Base-by-base conservation (phyloP, 2,888 invertebrate genomes). In the Drosophila robusta region DNA sequence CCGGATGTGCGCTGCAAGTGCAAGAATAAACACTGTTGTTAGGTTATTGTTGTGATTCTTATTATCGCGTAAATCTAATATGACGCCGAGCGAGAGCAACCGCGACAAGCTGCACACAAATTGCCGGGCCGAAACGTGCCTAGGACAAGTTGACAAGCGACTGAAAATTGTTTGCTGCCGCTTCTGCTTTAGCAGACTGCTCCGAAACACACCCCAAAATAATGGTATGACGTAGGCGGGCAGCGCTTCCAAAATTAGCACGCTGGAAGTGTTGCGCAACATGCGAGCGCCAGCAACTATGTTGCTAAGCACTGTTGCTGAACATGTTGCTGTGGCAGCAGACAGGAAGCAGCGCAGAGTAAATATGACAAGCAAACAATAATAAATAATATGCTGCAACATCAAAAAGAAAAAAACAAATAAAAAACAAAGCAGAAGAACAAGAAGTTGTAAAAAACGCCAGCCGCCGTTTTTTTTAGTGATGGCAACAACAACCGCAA, bases 1-100 rank as follows among this genome's bases (percentile, higher is more conserved):
- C 83, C 84, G 74, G 87, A 88, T 75, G 71, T 86, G 58, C 29
- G 54, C 85, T 85, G 89, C 69, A 85, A 87, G 71, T 78, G 74
- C 66, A 83, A 75, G 69, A 74, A 73, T 65, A 83, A 76, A 70
- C 88, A 78, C 65, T 55, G 61, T 56, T 68, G 45, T 66, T 79
- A 73, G 69, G 64, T 63, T 67, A 58, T 71, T 65, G 39, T n/a
- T 54, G 58, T 44, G 36, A 6, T 36, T 22, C n/a, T 14, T 11
- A 12, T 38, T 18, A 18, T 6, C 11, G 22, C 65, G 56, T 64
- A 41, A 63, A 64, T 60, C 42, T 16, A 60, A 55, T 51, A 46
- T 44, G 14, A 42, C 39, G 22, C 16, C 16, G 50, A 24, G 22
- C 41, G 38, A 39, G 38, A 54, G 39, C 44, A 26, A 36, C 22